phyloP scores from a whole-genome alignment of 2,888 invertebrate genomes.

The Trileptium ribeirensis region DNA sequence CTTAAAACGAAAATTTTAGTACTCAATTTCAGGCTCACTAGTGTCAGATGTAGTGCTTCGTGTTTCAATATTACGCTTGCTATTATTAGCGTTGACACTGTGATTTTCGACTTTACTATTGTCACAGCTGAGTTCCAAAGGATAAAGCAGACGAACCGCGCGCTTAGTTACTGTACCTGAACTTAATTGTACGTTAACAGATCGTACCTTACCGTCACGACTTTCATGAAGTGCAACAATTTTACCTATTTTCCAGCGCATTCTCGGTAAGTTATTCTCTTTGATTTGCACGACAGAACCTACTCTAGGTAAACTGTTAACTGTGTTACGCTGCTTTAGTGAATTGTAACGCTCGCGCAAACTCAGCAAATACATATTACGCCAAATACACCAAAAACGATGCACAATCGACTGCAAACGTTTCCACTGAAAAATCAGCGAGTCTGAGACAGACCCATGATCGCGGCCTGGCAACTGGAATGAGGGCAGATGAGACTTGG shows the following conservation, averaged over 20 bases:
- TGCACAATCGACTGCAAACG: neutral
- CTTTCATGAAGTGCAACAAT: neutral
- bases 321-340: neutral
- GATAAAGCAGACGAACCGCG: neutral
- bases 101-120: no score
- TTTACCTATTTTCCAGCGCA: neutral
- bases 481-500: no score
- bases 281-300: neutral
- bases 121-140: neutral
- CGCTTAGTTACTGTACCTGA: neutral
- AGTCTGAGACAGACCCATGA: neutral
- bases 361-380: conserved; percentile 1
- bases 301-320: neutral
- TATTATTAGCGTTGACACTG: no score
- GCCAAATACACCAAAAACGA: conserved; percentile 17
- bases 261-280: neutral
- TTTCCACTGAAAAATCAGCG: neutral
- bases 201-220: neutral
- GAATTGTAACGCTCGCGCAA: neutral
- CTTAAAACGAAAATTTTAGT: no score
- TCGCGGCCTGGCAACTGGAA: no score
- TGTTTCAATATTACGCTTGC: no score
- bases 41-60: no score
- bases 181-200: neutral
- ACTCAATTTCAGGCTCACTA: no score